Conservation (phyloP, 2,888 invertebrate species). For the Timandra comae region DNA sequence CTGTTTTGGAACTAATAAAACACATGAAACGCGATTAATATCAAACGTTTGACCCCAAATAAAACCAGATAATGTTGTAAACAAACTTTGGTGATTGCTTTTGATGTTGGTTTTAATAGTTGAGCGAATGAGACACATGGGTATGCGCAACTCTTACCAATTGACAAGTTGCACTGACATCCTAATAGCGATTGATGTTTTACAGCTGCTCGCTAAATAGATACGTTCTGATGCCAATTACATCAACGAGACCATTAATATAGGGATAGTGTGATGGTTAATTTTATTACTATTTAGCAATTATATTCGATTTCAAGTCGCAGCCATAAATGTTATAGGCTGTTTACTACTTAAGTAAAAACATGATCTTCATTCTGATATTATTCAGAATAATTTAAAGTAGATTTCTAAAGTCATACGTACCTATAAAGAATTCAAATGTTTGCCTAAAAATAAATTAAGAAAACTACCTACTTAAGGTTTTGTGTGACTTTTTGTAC, state of each 20-base stretch:
- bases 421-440: too few relatives aligned
- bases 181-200: constrained; percentile 23
- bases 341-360: too few relatives aligned
- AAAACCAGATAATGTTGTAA: constrained; percentile 52
- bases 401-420: too few relatives aligned
- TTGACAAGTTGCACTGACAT: constrained; percentile 40
- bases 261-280: too few relatives aligned
- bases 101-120: constrained; percentile 55
- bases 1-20: constrained; percentile 40
- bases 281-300: too few relatives aligned
- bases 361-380: too few relatives aligned
- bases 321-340: too few relatives aligned
- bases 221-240: constrained; percentile 10
- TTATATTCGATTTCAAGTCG: too few relatives aligned
- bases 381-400: too few relatives aligned
- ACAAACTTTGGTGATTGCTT: constrained; percentile 38
- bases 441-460: too few relatives aligned
- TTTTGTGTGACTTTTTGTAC: too few relatives aligned
- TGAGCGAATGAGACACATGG: constrained; percentile 26
- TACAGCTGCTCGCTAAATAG: constrained; percentile 16
- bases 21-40: constrained; percentile 58
- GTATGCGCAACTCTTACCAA: constrained; percentile 33
- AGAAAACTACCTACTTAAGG: too few relatives aligned
- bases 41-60: constrained; percentile 59
- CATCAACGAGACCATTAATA: constrained; percentile 9